A percentile compares a stretch with the other conserved stretches of the same genome.
These are phyloP conservation scores for Ardeotis arabs DNA, from an alignment of 2,113 vertebrate genomes.

Conservation along the genomic window DNA sequence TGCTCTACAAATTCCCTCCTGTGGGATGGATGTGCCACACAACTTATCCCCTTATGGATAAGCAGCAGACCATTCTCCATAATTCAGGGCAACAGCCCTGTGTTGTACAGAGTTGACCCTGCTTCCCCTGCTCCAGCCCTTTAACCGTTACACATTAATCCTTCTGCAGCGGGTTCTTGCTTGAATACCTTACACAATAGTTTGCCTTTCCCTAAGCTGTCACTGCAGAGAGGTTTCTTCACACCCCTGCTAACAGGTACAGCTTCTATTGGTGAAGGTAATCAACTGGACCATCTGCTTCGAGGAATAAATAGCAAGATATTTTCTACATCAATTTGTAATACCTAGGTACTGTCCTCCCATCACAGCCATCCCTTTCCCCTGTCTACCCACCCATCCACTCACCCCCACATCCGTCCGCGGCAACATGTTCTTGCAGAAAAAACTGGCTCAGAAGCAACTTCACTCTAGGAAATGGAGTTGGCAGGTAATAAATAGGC, in stretches of 20 bases:
- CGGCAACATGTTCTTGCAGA: conserved; percentile 13
- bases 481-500: conserved; percentile 50
- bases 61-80: neutral
- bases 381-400: neutral
- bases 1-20: neutral
- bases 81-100: neutral
- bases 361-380: conserved; percentile 1
- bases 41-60: neutral
- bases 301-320: conserved; percentile 11
- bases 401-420: neutral
- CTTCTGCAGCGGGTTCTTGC: neutral
- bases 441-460: neutral
- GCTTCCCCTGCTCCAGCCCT: neutral
- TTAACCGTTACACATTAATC: neutral
- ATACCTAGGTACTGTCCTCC: conserved; percentile 18
- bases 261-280: neutral
- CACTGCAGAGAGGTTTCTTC: neutral
- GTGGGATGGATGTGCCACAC: fast-evolving
- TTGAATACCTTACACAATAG: neutral
- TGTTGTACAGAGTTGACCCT: neutral
- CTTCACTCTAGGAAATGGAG: conserved; percentile 21
- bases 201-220: neutral
- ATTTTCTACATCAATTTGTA: neutral
- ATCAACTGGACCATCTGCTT: conserved; percentile 37
- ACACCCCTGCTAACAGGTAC: conserved; percentile 8